These are phyloP conservation scores for Zhengitettix transpicula DNA, from an alignment of 2,888 invertebrate genomes.

Conservation along the genomic window DNA sequence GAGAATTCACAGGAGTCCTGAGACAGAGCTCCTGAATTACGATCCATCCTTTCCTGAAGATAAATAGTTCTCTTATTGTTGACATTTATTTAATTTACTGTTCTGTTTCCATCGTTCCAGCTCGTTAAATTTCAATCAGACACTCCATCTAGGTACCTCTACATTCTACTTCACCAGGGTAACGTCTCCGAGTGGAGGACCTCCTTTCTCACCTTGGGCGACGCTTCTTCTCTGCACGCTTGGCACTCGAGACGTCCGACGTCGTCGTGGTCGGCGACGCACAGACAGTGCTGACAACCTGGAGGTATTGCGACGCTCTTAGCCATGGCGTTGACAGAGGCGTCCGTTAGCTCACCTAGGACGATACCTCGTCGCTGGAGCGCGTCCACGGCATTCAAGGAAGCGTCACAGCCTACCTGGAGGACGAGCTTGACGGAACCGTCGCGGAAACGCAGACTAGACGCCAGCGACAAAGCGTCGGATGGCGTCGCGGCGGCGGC, in stretches of 20 bases:
- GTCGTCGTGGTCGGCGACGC: constrained; percentile 25
- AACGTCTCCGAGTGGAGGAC: too few relatives aligned
- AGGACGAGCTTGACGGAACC: constrained; percentile 29
- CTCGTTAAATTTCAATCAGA: too few relatives aligned
- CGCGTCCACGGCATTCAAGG: constrained; percentile 18
- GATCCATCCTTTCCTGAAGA: too few relatives aligned
- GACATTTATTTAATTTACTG: too few relatives aligned
- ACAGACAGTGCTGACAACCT: constrained; percentile 27
- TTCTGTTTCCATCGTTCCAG: too few relatives aligned
- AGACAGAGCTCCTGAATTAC: too few relatives aligned
- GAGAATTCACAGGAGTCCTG: too few relatives aligned
- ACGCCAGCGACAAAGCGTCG: constrained; percentile 20
- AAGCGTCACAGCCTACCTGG: constrained; percentile 20
- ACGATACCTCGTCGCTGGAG: constrained; percentile 21
- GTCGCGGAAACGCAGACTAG: constrained; percentile 25
- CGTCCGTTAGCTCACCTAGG: constrained; percentile 15
- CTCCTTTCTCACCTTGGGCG: too few relatives aligned
- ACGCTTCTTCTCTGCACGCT: constrained; percentile 14
- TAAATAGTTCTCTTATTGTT: too few relatives aligned
- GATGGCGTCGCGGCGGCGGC: background rate
- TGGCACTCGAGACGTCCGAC: constrained; percentile 24
- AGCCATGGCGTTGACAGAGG: constrained; percentile 9
- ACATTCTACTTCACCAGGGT: too few relatives aligned
- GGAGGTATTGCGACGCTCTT: constrained; percentile 14
- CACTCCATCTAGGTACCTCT: too few relatives aligned